These are phyloP conservation scores for Lucinisca nassula DNA, from an alignment of 2,888 invertebrate genomes.

Conservation along the genomic window DNA sequence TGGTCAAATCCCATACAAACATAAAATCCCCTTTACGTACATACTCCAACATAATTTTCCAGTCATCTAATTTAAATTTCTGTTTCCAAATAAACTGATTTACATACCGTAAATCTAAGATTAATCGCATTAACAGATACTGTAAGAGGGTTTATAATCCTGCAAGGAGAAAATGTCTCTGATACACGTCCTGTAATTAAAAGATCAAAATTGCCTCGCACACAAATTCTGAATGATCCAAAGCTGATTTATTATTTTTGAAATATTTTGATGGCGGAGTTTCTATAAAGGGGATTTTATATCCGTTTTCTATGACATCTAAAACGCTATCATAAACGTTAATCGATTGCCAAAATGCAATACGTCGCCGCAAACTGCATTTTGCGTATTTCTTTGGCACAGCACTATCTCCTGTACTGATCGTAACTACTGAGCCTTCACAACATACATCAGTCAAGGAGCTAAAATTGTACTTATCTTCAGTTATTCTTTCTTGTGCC, in stretches of 20 bases:
- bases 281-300: slow-evolving; percentile 17
- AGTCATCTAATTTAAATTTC: neutral
- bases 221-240: slow-evolving; percentile 15
- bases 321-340: neutral
- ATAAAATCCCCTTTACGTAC: too few species aligned
- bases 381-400: neutral
- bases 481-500: too few species aligned
- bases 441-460: too few species aligned
- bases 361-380: neutral
- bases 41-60: too few species aligned
- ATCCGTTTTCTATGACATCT: slow-evolving; percentile 27
- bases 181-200: neutral
- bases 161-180: neutral
- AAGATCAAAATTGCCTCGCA: too few species aligned
- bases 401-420: too few species aligned
- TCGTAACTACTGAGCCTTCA: too few species aligned
- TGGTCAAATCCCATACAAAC: too few species aligned
- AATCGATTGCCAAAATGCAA: slow-evolving; percentile 1
- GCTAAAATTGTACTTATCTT: too few species aligned
- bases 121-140: slow-evolving; percentile 18
- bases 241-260: slow-evolving; percentile 29
- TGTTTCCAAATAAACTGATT: slow-evolving; percentile 22
- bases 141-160: slow-evolving; percentile 15
- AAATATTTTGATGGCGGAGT: neutral
- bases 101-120: slow-evolving; percentile 20